Conservation (phyloP, 2,797 vertebrate species). For the Tolypeutes matacus region DNA sequence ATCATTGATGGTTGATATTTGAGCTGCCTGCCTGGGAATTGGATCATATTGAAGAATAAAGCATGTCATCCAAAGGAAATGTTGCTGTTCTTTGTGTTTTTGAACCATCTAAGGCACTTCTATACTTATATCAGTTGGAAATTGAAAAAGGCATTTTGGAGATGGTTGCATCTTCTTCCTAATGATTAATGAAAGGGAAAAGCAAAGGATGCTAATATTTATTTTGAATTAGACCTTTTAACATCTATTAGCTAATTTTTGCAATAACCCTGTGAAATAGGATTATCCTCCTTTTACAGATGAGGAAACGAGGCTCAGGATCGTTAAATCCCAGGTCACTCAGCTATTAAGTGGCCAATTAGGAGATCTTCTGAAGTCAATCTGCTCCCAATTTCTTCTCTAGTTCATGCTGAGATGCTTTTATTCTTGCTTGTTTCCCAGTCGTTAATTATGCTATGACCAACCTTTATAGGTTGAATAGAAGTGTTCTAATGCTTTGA, state of each 20-base stretch:
- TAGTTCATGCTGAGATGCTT: neutral
- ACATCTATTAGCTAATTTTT: constrained; percentile 35
- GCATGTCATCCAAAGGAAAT: neutral
- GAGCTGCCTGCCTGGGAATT: neutral
- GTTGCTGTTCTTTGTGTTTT: neutral
- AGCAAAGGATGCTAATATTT: constrained; percentile 39
- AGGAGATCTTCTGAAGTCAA: neutral
- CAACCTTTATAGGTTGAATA: neutral
- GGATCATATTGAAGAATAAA: constrained; percentile 27
- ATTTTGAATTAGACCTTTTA: constrained; percentile 25
- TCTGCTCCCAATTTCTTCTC: constrained; percentile 29
- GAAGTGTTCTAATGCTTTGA: constrained; percentile 61
- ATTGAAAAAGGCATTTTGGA: constrained; percentile 47
- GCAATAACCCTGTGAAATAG: constrained; percentile 47
- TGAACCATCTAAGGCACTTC: neutral
- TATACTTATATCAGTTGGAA: neutral
- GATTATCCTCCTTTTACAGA: constrained; percentile 49
- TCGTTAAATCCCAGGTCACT: neutral
- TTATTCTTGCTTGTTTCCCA: constrained; percentile 29
- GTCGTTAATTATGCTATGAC: constrained; percentile 18
- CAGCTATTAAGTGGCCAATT: neutral
- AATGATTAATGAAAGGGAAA: constrained; percentile 39
- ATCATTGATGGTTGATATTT: neutral
- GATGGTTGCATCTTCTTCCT: neutral
- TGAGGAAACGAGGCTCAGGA: neutral